Evolutionary conservation across 2,888 invertebrate genomes (phyloP).

Genomic region (Melinaea marsaeus): DNA sequence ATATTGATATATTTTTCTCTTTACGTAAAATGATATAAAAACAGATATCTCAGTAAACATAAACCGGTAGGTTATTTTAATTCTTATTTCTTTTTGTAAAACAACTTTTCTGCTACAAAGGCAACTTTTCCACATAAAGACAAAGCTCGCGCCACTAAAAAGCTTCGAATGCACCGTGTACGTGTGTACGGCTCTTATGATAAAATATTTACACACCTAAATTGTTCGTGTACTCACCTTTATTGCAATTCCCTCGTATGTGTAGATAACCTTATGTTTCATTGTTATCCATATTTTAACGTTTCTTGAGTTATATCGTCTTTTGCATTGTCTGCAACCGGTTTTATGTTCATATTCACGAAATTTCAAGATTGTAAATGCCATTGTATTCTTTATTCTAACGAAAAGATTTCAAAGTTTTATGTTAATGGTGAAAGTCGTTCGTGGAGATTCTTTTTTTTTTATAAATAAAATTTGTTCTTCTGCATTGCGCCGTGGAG

Average conservation of each 20-base stretch:
- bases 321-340: slow-evolving; percentile 25
- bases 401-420: too few relatives aligned
- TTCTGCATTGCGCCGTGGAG: too few relatives aligned
- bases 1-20: too few relatives aligned
- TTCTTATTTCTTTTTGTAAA: slow-evolving; percentile 1
- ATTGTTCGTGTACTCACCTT: slow-evolving; percentile 27
- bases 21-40: background rate
- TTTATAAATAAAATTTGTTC: too few relatives aligned
- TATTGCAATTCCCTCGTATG: slow-evolving; percentile 40
- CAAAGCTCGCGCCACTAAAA: background rate
- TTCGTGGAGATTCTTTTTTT: too few relatives aligned
- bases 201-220: slow-evolving; percentile 15
- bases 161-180: slow-evolving; percentile 4
- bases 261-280: slow-evolving; percentile 41
- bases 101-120: slow-evolving; percentile 5
- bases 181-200: background rate
- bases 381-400: background rate
- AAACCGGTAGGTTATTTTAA: background rate
- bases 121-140: slow-evolving; percentile 7
- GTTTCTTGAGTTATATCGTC: slow-evolving; percentile 25
- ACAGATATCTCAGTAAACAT: background rate
- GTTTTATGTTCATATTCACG: slow-evolving; percentile 19
- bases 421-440: too few relatives aligned
- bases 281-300: slow-evolving; percentile 37
- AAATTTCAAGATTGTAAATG: background rate